Conservation (phyloP, 2,797 vertebrate species). For the Podarcis siculus region DNA sequence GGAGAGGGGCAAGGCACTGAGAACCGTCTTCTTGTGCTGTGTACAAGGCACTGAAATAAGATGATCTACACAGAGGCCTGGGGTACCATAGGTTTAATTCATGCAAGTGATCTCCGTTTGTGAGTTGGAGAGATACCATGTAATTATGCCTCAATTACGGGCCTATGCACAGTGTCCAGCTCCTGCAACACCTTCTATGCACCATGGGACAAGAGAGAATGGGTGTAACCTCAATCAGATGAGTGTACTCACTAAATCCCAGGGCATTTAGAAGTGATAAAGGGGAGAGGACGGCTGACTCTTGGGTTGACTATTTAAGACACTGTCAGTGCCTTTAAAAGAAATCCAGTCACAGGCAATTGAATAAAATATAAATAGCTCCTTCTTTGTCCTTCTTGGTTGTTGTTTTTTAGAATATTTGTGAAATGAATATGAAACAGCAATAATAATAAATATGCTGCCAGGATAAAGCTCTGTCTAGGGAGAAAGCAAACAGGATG, state of each 20-base stretch:
- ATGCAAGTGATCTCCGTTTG: background rate
- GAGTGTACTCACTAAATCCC: background rate
- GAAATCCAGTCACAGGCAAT: background rate
- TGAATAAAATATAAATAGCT: slow-evolving; percentile 33
- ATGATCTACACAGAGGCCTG: background rate
- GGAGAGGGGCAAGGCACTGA: background rate
- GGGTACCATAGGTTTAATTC: background rate
- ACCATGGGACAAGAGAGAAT: background rate
- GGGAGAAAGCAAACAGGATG: slow-evolving; percentile 14
- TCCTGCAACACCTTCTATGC: background rate
- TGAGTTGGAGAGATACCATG: background rate
- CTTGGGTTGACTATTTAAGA: slow-evolving; percentile 18
- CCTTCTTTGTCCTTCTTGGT: slow-evolving; percentile 15
- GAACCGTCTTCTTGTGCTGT: background rate
- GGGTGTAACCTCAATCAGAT: background rate
- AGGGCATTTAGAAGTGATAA: slow-evolving; percentile 1
- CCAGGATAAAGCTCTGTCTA: background rate
- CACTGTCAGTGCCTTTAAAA: background rate
- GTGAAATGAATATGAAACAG: slow-evolving; percentile 33
- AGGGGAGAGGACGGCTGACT: slow-evolving; percentile 12
- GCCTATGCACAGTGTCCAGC: background rate
- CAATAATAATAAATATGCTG: slow-evolving; percentile 23
- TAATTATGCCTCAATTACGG: background rate
- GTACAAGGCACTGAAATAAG: too few species aligned
- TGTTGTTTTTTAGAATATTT: background rate